phyloP scores from a whole-genome alignment of 2,797 vertebrate species.

The Leucoraja ocellata region DNA sequence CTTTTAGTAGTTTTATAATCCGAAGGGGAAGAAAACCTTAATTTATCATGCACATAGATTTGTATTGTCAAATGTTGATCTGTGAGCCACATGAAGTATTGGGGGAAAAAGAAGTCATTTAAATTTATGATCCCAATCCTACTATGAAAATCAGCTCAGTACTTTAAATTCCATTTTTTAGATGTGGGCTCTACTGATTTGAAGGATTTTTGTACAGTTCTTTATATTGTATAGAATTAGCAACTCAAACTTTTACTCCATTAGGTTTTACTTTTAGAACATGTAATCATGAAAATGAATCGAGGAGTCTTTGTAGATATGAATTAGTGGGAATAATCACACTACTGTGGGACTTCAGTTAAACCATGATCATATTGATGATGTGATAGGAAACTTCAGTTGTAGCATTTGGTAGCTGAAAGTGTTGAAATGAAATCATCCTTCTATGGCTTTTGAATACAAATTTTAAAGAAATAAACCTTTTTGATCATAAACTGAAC shows the following conservation, averaged over 20 bases:
- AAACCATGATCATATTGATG: constrained; percentile 20
- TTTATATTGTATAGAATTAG: constrained; percentile 55
- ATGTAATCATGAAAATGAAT: constrained; percentile 46
- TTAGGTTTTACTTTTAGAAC: constrained; percentile 47
- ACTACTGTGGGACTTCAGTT: constrained; percentile 13
- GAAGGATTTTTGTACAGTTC: constrained; percentile 62
- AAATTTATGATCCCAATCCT: constrained; percentile 46
- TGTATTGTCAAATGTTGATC: neutral
- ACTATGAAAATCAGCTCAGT: constrained; percentile 36
- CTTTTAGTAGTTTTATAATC: neutral
- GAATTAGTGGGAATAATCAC: constrained; percentile 25
- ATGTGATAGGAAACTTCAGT: constrained; percentile 27
- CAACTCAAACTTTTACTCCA: constrained; percentile 51
- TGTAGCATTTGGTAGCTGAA: constrained; percentile 31
- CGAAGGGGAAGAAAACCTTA: neutral
- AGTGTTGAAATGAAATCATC: constrained; percentile 20
- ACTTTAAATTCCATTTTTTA: constrained; percentile 51
- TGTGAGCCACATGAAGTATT: neutral
- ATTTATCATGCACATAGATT: neutral
- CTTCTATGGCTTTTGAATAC: constrained; percentile 35
- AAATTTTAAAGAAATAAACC: constrained; percentile 31
- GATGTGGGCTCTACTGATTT: constrained; percentile 49
- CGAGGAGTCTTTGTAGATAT: constrained; percentile 25
- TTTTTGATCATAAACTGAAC: constrained; percentile 24
- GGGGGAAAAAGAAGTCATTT: neutral